Evolutionary conservation across 2,888 invertebrate genomes (phyloP).

Genomic region (Saturnia japonica): DNA sequence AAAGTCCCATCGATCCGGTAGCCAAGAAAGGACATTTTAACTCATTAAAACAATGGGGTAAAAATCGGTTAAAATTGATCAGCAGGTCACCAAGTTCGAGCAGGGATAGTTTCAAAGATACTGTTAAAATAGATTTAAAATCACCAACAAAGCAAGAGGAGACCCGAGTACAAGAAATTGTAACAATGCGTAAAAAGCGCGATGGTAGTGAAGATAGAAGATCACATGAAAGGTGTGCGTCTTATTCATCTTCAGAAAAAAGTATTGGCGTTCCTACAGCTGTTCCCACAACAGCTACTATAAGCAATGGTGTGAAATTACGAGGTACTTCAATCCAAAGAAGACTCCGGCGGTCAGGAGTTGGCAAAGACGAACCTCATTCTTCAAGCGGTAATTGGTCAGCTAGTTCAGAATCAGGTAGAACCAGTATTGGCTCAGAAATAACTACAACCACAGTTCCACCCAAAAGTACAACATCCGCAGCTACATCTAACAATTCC

Average conservation of each 20-base stretch:
- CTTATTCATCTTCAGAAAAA: constrained; percentile 89
- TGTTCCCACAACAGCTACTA: constrained; percentile 79
- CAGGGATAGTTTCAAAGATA: constrained; percentile 75
- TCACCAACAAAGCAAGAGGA: constrained; percentile 76
- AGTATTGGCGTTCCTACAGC: constrained; percentile 83
- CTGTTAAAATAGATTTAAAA: constrained; percentile 62
- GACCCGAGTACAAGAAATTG: constrained; percentile 85
- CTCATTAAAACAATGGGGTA: constrained; percentile 92
- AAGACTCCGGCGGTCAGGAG: constrained; percentile 85
- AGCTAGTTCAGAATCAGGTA: constrained; percentile 93
- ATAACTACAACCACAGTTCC: constrained; percentile 86
- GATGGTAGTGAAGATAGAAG: constrained; percentile 83
- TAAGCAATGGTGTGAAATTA: constrained; percentile 86
- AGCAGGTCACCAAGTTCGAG: constrained; percentile 83
- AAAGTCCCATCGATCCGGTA: constrained; percentile 82
- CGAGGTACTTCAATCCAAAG: constrained; percentile 88
- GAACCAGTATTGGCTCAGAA: constrained; percentile 93
- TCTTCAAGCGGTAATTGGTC: constrained; percentile 98
- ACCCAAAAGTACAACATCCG: constrained; percentile 86
- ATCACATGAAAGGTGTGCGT: constrained; percentile 89
- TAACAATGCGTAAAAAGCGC: constrained; percentile 84
- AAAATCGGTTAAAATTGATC: constrained; percentile 88
- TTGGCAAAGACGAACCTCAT: constrained; percentile 90
- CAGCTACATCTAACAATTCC: constrained; percentile 86
- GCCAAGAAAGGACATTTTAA: constrained; percentile 87